Percentiles rank a stretch among this genome's conserved stretches.
phyloP scores from a whole-genome alignment of 1,140 invertebrate genomes.

The Aphaenogaster floridana region DNA sequence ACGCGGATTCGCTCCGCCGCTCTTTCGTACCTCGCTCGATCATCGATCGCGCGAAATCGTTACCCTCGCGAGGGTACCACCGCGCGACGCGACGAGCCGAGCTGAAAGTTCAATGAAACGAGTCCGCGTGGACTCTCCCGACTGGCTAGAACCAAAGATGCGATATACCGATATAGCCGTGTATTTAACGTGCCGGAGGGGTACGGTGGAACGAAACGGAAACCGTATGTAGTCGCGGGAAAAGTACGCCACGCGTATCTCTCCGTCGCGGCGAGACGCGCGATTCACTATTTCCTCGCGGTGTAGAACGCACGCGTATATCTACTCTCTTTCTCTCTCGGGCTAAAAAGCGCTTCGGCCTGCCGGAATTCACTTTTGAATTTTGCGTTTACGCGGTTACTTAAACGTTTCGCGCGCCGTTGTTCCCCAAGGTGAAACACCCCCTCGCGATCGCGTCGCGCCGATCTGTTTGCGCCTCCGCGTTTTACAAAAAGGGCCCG shows the following conservation, averaged over 20 bases:
- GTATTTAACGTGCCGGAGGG: not conserved
- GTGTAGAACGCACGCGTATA: not conserved
- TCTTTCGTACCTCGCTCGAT: not conserved
- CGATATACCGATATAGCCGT: not conserved
- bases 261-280: not conserved
- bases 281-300: not conserved
- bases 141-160: slow-evolving; percentile 35
- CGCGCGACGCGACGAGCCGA: not conserved
- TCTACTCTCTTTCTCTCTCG: not conserved
- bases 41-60: slow-evolving; percentile 45
- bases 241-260: not conserved
- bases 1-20: slow-evolving; percentile 2
- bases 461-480: slow-evolving; percentile 73
- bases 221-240: not conserved
- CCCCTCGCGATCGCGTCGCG: not conserved
- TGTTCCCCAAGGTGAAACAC: not conserved
- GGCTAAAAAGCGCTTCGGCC: not conserved
- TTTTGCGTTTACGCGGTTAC: not conserved
- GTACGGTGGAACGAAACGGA: not conserved
- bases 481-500: slow-evolving; percentile 77
- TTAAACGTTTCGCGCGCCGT: not conserved
- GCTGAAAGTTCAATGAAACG: slow-evolving; percentile 18
- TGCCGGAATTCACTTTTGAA: not conserved
- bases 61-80: not conserved
- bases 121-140: slow-evolving; percentile 1